These are phyloP conservation scores for Ophion costatus DNA, from an alignment of 2,888 invertebrate species.

Conservation along the genomic window DNA sequence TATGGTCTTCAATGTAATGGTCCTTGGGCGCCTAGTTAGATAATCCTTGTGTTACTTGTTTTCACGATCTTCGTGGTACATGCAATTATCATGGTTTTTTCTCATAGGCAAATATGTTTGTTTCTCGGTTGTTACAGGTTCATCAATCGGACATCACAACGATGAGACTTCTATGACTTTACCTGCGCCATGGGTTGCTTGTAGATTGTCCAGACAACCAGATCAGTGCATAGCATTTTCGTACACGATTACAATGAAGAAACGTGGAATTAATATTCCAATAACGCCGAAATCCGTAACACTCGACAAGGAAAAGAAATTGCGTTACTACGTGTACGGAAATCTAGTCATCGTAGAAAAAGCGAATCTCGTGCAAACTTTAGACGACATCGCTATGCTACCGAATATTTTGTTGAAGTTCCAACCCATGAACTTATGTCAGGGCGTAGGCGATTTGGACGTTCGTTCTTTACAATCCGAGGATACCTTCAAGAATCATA, in stretches of 20 bases:
- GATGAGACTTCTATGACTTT: background rate
- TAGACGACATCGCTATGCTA: background rate
- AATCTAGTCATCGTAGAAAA: slow-evolving; percentile 7
- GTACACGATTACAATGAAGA: background rate
- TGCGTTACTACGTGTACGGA: slow-evolving; percentile 29
- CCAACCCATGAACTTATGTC: slow-evolving; percentile 12
- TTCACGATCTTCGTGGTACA: too few species aligned
- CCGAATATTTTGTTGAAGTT: slow-evolving; percentile 17
- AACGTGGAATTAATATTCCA: slow-evolving; percentile 3
- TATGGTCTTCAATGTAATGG: too few species aligned
- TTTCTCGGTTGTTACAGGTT: slow-evolving; percentile 17
- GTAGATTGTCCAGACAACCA: slow-evolving; percentile 1
- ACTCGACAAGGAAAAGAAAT: slow-evolving; percentile 18
- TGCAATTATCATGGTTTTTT: too few species aligned
- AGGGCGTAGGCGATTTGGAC: slow-evolving; percentile 9
- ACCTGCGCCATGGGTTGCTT: slow-evolving; percentile 25
- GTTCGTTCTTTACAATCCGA: slow-evolving; percentile 2
- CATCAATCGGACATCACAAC: background rate
- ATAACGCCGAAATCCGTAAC: slow-evolving; percentile 23
- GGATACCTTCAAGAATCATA: slow-evolving; percentile 15
- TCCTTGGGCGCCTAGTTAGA: too few species aligned
- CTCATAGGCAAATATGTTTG: too few species aligned
- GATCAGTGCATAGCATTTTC: slow-evolving; percentile 21
- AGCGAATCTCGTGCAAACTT: slow-evolving; percentile 2
- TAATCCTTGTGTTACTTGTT: too few species aligned